Base-by-base conservation (phyloP, 2,888 invertebrate species). In the Ctena decussata region DNA sequence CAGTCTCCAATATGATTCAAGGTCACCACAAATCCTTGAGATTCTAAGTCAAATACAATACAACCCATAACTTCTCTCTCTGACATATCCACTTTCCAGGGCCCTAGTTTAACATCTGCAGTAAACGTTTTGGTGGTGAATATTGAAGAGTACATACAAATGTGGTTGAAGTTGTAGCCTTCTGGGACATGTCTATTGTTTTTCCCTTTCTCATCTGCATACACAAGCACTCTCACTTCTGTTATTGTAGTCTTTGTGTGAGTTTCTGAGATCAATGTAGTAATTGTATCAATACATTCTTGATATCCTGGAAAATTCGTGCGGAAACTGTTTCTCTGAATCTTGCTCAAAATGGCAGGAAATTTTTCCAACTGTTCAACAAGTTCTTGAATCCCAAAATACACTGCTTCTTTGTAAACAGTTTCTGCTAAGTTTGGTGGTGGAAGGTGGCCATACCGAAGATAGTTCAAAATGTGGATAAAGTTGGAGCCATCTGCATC, bases 401-500 rank as follows among this genome's bases (percentile, higher is more conserved):
- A 95, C 1, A 91, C 85, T 0, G 95, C 95, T 70, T 95, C 94
- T 27, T 90, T 85, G 82, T 95, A 93, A 0, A 94, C 93, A 8
- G 85, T 81, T 12, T 91, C 82, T 15, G 92, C 91, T 5, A 91
- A 60, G 11, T 87, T 84, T 8, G 80, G 41, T 24, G 93, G 92
- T 0, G 95, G 94, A n/a, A 95, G 82, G 39, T 92, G 91, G 8
- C 91, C 94, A 79, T 93, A 92, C 0, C 95, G 89, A 1, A 95
- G 88, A 83, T 91, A 95, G 65, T 94, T 92, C 32, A 95, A 84
- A 70, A 95, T 93, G 73, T 94, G 91, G 12, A 90, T 86, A 74
- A 95, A 95, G 72, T 91, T 89, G 6, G 87, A 85, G 0, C 94
- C 95, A 81, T 94, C 94, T 11, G 93, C 94, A 87, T 95, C 95